These are phyloP conservation scores for Petrolisthes manimaculis DNA, from an alignment of 2,888 invertebrate species.

Conservation along the genomic window DNA sequence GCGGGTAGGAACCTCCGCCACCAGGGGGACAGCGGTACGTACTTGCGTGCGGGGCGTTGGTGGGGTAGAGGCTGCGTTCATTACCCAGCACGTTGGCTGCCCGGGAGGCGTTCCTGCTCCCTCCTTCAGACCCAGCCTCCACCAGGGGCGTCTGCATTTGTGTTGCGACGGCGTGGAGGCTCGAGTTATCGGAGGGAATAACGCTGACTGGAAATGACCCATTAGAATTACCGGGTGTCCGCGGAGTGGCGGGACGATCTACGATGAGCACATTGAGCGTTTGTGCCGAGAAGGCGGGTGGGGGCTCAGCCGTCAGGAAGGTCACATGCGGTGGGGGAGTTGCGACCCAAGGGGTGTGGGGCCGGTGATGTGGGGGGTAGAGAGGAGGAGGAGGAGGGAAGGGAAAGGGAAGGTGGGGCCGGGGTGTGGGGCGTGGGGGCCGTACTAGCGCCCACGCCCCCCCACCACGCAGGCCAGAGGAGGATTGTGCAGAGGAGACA, in stretches of 20 bases:
- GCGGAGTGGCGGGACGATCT: slow-evolving; percentile 43
- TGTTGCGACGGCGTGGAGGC: slow-evolving; percentile 56
- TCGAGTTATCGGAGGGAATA: slow-evolving; percentile 64
- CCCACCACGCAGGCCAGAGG: slow-evolving; percentile 46
- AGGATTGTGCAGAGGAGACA: slow-evolving; percentile 62
- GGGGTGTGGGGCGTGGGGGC: slow-evolving; percentile 58
- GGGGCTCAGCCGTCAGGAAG: slow-evolving; percentile 61
- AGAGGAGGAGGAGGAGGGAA: slow-evolving; percentile 42
- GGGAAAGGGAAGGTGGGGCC: slow-evolving; percentile 50
- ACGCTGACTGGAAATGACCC: slow-evolving; percentile 66
- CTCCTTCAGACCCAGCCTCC: slow-evolving; percentile 35
- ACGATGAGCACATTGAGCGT: slow-evolving; percentile 65
- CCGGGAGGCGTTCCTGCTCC: slow-evolving; percentile 55
- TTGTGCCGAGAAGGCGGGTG: slow-evolving; percentile 62
- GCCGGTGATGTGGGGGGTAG: slow-evolving; percentile 49
- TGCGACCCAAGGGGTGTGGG: slow-evolving; percentile 25
- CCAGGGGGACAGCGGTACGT: slow-evolving; percentile 42
- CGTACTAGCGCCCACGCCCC: slow-evolving; percentile 57
- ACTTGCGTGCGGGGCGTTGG: slow-evolving; percentile 58
- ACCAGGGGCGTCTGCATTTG: slow-evolving; percentile 60
- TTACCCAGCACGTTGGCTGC: slow-evolving; percentile 63
- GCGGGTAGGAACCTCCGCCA: slow-evolving; percentile 3
- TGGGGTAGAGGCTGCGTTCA: slow-evolving; percentile 39
- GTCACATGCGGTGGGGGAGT: slow-evolving; percentile 42
- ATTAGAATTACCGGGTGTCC: slow-evolving; percentile 57